These are phyloP conservation scores for Alosa alosa DNA, from an alignment of 2,113 vertebrate genomes.

Conservation along the genomic window DNA sequence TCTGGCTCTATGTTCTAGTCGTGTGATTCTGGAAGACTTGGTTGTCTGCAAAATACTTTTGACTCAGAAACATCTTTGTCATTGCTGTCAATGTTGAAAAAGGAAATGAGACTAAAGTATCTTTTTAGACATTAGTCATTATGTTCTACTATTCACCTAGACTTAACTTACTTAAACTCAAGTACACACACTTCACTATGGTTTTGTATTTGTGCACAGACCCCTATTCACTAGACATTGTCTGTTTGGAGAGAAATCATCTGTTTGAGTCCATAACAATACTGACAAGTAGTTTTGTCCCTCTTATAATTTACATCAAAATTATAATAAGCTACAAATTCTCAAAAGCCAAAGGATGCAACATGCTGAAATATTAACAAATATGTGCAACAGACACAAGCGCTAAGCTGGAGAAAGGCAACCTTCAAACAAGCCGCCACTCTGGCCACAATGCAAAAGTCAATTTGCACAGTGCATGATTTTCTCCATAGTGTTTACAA, in stretches of 20 bases:
- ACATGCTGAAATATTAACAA: background rate
- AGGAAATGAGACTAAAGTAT: background rate
- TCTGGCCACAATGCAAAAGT: conserved; percentile 80
- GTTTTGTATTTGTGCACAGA: background rate
- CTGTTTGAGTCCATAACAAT: background rate
- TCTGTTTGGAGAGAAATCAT: no score
- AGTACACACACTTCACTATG: background rate
- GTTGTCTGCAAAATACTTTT: background rate
- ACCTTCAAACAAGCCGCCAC: conserved; percentile 36
- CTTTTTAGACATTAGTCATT: background rate
- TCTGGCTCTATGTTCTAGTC: background rate
- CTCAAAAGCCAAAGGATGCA: background rate
- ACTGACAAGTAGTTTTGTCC: background rate
- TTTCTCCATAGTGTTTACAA: conserved; percentile 94
- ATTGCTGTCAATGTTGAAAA: background rate
- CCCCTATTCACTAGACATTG: background rate
- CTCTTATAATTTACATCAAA: background rate
- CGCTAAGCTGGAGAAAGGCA: conserved; percentile 10
- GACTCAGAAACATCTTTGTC: background rate
- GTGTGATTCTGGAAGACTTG: background rate
- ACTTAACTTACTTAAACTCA: background rate
- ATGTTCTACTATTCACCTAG: background rate
- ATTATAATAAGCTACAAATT: background rate
- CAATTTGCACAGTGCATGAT: conserved; percentile 91
- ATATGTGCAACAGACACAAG: conserved; percentile 3